phyloP scores from a whole-genome alignment of 2,797 vertebrate genomes.

The Rhinogobio ventralis region DNA sequence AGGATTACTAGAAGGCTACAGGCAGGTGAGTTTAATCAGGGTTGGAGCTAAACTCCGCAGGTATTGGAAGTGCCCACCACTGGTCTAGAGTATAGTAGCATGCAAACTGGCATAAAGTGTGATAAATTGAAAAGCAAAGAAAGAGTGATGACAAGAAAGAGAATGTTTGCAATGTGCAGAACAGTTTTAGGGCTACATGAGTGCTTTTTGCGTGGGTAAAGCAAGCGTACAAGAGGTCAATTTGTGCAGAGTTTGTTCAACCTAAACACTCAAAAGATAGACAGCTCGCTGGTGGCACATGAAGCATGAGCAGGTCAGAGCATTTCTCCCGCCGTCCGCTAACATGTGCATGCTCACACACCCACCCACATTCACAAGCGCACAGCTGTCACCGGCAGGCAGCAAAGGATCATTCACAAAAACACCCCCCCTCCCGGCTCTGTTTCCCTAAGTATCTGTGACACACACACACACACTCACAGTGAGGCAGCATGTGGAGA shows the following conservation, averaged over 20 bases:
- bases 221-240: constrained; percentile 14
- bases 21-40: no score
- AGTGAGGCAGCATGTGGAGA: constrained; percentile 78
- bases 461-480: constrained; percentile 70
- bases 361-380: constrained; percentile 73
- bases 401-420: constrained; percentile 83
- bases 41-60: no score
- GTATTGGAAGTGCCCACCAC: no score
- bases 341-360: constrained; percentile 50
- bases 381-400: constrained; percentile 75
- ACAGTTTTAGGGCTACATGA: background rate
- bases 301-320: constrained; percentile 73
- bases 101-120: background rate
- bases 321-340: constrained; percentile 65
- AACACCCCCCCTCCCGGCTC: constrained; percentile 60
- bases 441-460: constrained; percentile 76
- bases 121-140: background rate
- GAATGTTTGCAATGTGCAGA: background rate
- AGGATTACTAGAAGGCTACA: no score
- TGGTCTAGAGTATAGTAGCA: no score
- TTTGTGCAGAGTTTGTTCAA: constrained; percentile 3
- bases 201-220: background rate
- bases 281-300: constrained; percentile 67
- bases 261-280: constrained; percentile 57
- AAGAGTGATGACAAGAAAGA: background rate